Evolutionary conservation across 2,113 vertebrate species (phyloP), one percentile per base, ranked within the genome.

Genomic region (Gobius niger): DNA sequence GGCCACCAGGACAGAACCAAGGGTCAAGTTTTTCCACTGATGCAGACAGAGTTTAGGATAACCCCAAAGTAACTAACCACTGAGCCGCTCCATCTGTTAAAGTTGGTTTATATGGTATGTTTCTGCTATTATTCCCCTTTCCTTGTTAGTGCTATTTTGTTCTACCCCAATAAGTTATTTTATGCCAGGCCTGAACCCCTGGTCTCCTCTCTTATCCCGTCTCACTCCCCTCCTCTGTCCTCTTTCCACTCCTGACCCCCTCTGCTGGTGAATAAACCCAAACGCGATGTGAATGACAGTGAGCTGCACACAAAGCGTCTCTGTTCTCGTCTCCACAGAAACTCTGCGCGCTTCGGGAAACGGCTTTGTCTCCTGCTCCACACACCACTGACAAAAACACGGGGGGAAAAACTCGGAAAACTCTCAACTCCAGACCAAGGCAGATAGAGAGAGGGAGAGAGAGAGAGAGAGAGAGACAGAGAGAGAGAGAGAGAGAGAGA

Each of bases 201-300:
- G 3, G 24, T 34, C 24, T 34, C 24, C 24, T 34, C 24, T 34
- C 24, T 34, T 34, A 34, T 53, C 16, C 16, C 7, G 16, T 53
- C 52, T 24, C 18, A 19, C 52, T 16, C 16, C 50, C 10, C 16
- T 16, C 16, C 51, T 52, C 12, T 49, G n/a, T 53, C 51, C 51
- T 53, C 52, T 53, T 18, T 53, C 50, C n/a, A 9, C n/a, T 52
- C 9, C 52, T 53, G 12, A 53, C 18, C 16, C 14, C 18, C 52
- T 53, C 52, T 24, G 52, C 52, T 53, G 52, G 52, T 53, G 52
- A 53, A 53, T 53, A 53, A 53, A 53, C 52, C 52, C 52, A 53
- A 53, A 53, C 52, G 52, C 52, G 52, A 53, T 12, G 52, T 53
- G 52, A 53, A 53, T 53, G 52, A 53, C 52, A 53, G 18, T 53